Evolutionary conservation across 1,140 invertebrate species (phyloP), one percentile per base, ranked within the genome.

Genomic region (Drosophila pallidifrons): DNA sequence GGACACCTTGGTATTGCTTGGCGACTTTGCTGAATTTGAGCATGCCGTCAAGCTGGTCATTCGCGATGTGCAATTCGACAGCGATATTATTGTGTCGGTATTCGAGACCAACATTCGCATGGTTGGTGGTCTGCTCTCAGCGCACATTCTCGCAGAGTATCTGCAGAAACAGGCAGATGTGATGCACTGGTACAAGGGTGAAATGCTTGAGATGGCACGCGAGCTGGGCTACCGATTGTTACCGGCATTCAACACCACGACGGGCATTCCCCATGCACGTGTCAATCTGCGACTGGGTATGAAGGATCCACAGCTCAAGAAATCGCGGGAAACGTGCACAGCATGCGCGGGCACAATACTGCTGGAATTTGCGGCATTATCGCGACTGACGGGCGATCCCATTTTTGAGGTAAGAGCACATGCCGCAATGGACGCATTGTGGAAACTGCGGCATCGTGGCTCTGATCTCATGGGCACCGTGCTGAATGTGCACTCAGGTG

Each of bases 261-360:
- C 98, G n/a, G 98, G 99, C 13, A 97, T 99, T 81, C 99, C 99
- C 16, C 97, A 98, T 94, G 97, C 98, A 6, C 95, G 97, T 91
- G 98, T 99, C 91, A 99, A 99, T 93, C 94, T 99, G 47, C 95
- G 95, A 61, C 94, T 97, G 93, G 98, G 98, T 20, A 95, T 99
- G 93, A 96, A 96, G 93, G 95, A 94, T 68, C 94, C 95, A 54
- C 94, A 95, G 69, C 87, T 97, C 16, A 95, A 96, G 87, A 94
- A 96, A 65, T 96, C 96, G 0, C 93, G 96, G 47, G 98, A 99
- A 93, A 99, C 98, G 0, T 99, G 98, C 91, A 99, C 98, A 0
- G 98, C 98, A 0, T 99, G 99, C 94, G 98, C 98, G n/a, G 99
- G 99, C 5, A 99, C 98, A 1, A 99, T 99, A 95, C 97, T 99